phyloP scores from a whole-genome alignment of 2,113 vertebrate species.

The Oceanites oceanicus region DNA sequence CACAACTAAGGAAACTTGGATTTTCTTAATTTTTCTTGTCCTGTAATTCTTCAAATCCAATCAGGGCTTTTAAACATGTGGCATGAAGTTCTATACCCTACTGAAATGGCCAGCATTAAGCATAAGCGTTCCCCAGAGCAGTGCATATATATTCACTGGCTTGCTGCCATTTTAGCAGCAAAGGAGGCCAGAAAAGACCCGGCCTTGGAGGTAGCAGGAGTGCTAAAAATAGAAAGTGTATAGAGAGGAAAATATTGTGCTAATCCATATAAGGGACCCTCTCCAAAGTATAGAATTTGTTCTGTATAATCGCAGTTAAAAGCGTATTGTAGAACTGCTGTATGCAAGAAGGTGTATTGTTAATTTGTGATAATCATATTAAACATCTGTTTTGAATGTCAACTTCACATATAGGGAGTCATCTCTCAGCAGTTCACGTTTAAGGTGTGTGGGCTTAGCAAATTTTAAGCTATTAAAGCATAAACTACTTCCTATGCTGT shows the following conservation, averaged over 20 bases:
- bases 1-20: not conserved
- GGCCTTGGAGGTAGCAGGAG: not conserved
- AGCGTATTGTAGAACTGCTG: not conserved
- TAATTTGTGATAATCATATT: not conserved
- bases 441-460: not conserved
- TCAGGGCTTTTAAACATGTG: not conserved
- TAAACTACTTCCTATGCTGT: not conserved
- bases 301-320: not conserved
- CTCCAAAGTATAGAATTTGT: not conserved
- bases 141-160: not conserved
- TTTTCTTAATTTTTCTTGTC: not conserved
- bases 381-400: not conserved
- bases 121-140: not conserved
- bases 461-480: not conserved
- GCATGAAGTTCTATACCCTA: not conserved
- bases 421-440: not conserved
- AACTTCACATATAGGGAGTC: not conserved
- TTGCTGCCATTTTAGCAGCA: not conserved
- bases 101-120: not conserved
- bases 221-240: conserved; percentile 5
- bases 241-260: not conserved
- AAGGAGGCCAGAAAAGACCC: not conserved
- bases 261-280: not conserved
- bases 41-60: not conserved
- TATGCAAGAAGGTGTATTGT: not conserved